Evolutionary conservation across 37 sponge, comb jelly and placozoan genomes (phyloP), one percentile per base, ranked within the genome.

Genomic region (Bolinopsis microptera): DNA sequence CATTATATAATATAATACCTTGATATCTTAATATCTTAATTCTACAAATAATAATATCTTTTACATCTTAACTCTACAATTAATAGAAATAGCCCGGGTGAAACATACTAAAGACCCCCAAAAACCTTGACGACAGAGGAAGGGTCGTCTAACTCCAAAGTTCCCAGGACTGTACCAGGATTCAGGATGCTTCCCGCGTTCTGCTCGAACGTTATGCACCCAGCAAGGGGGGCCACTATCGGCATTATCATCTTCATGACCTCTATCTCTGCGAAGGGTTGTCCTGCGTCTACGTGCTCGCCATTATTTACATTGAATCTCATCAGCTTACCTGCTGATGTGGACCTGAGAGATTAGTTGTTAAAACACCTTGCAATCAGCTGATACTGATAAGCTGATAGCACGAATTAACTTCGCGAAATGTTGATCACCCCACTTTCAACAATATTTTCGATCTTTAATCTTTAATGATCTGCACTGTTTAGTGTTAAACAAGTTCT

Each of bases 161-260:
- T 92, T 0, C 97, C 99, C 0, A 98, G 94, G 26, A 97, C 93
- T 0, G 94, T 96, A 0, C 97, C 99, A 30, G 96, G 88, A 41
- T 98, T 96, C 21, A 98, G 94, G 31, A 97, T 96, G 40, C 97
- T 96, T 8, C 99, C 99, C 0, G 97, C 93, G 0, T 94, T 69
- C 94, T 96, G 95, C 74, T 96, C 74, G 83, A 95, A 94, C 69
- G 94, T 94, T 25, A 98, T 3, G 26, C 95, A 94, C 39, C 98
- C 98, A 94, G 94, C 94, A 38, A 95, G 96, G 1, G 92, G 16
- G 32, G 96, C 93, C 30, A 22, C 18, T 25, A 98, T 69, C 69
- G 94, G 76, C 68, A 96, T 97, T 0, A 98, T 95, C 96, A 96
- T 97, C 92, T 98, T 98, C 99, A 98, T 98, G 0, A 97, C 96